These are phyloP conservation scores for Datnioides undecimradiatus DNA, from an alignment of 2,113 vertebrate genomes.

Conservation along the genomic window DNA sequence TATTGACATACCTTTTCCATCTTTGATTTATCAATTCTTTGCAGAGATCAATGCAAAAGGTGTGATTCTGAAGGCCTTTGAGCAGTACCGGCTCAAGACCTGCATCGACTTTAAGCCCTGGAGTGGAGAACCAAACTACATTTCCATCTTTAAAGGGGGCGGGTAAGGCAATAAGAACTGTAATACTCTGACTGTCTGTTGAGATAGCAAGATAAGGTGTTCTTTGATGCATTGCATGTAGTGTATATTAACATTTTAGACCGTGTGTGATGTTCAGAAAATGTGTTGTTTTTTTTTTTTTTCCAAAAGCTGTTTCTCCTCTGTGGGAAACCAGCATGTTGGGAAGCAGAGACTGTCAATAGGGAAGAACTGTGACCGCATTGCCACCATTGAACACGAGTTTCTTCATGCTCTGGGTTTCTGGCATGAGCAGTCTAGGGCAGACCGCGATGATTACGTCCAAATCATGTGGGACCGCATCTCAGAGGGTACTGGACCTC, in stretches of 20 bases:
- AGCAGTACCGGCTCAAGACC: conserved; percentile 93
- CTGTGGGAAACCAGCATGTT: conserved; percentile 84
- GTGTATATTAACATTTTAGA: not conserved
- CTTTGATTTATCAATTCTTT: conserved; percentile 14
- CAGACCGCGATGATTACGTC: conserved; percentile 92
- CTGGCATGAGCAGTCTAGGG: conserved; percentile 94
- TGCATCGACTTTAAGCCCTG: conserved; percentile 96
- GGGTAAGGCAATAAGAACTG: conserved; percentile 83
- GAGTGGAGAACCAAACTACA: conserved; percentile 92
- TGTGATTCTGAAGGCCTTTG: conserved; percentile 92
- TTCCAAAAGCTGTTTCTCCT: conserved; percentile 90
- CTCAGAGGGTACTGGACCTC: conserved; percentile 80
- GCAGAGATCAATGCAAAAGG: conserved; percentile 95
- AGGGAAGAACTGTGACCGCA: conserved; percentile 87
- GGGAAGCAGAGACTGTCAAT: conserved; percentile 91
- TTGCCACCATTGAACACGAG: conserved; percentile 90
- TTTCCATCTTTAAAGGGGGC: conserved; percentile 90
- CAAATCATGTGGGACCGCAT: conserved; percentile 89
- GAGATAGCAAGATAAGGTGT: not conserved
- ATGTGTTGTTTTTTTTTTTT: conserved; percentile 1
- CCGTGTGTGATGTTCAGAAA: conserved; percentile 20
- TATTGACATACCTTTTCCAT: not conserved
- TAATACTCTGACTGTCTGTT: not conserved
- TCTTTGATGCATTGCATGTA: not conserved
- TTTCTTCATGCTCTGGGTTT: conserved; percentile 94